Percentiles rank a stretch among this genome's conserved stretches.
phyloP scores from a whole-genome alignment of 2,797 vertebrate genomes.

The Enteromius fasciolatus region DNA sequence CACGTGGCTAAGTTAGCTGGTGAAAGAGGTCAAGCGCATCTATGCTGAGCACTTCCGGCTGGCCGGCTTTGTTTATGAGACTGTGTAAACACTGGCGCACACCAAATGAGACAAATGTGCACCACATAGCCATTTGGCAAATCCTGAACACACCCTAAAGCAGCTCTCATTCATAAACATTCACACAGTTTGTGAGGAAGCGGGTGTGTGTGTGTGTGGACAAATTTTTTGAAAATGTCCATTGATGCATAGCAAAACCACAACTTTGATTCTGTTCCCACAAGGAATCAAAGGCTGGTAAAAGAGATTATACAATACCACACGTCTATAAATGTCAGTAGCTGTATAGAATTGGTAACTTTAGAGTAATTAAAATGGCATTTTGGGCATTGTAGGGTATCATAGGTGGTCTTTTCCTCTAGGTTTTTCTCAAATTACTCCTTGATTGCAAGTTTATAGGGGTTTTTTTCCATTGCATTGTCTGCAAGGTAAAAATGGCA shows the following conservation, averaged over 20 bases:
- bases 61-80: slow-evolving; percentile 74
- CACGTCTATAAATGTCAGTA: not conserved
- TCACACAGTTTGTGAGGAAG: slow-evolving; percentile 57
- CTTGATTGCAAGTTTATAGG: not conserved
- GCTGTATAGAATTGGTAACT: not conserved
- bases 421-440: not conserved
- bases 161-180: slow-evolving; percentile 75
- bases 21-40: slow-evolving; percentile 69
- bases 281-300: not conserved
- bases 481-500: not conserved
- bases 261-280: slow-evolving; percentile 5
- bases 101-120: slow-evolving; percentile 64
- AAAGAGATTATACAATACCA: not conserved
- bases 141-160: slow-evolving; percentile 68
- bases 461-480: not conserved
- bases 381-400: too few species aligned
- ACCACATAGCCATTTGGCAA: slow-evolving; percentile 63
- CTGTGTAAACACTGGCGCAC: slow-evolving; percentile 71
- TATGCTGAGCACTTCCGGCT: slow-evolving; percentile 70
- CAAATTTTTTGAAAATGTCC: slow-evolving; percentile 3
- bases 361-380: not conserved
- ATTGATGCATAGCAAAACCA: slow-evolving; percentile 7
- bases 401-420: not conserved
- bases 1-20: slow-evolving; percentile 58
- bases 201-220: not conserved